phyloP scores from a whole-genome alignment of 2,888 invertebrate species.

The Aleiodes leptofemur region DNA sequence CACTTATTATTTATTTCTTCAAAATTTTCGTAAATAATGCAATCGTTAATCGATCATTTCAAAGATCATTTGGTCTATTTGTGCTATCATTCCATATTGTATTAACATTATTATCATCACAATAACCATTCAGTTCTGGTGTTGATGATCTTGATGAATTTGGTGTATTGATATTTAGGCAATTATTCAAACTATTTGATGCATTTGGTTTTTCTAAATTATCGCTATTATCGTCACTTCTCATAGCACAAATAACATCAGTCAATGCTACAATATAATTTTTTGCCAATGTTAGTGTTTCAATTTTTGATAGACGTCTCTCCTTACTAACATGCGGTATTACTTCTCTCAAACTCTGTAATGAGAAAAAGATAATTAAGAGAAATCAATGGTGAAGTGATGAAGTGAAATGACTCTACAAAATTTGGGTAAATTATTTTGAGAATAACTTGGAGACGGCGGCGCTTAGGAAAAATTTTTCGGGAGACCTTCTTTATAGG shows the following conservation, averaged over 20 bases:
- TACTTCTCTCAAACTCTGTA: constrained; percentile 87
- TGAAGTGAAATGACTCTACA: background rate
- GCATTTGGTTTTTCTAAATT: constrained; percentile 4
- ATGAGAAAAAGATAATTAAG: constrained; percentile 50
- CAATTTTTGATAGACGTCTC: constrained; percentile 90
- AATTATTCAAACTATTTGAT: constrained; percentile 55
- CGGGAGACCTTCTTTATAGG: too few relatives aligned
- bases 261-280: constrained; percentile 94
- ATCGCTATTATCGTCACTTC: constrained; percentile 78
- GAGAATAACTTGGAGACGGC: background rate
- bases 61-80: constrained; percentile 19
- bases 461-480: too few relatives aligned
- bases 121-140: constrained; percentile 57
- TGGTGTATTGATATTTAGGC: constrained; percentile 62
- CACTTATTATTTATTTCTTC: constrained; percentile 12
- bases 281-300: constrained; percentile 91
- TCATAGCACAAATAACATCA: constrained; percentile 89
- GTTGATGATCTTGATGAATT: constrained; percentile 65
- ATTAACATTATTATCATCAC: constrained; percentile 53
- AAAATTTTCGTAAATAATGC: constrained; percentile 26
- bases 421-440: background rate
- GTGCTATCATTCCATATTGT: constrained; percentile 55
- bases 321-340: constrained; percentile 92
- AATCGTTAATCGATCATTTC: background rate
- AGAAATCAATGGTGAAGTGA: background rate